A percentile compares a stretch with the other conserved stretches of the same genome.
These are phyloP conservation scores for Noctua janthina DNA, from an alignment of 2,888 invertebrate species.

Conservation along the genomic window DNA sequence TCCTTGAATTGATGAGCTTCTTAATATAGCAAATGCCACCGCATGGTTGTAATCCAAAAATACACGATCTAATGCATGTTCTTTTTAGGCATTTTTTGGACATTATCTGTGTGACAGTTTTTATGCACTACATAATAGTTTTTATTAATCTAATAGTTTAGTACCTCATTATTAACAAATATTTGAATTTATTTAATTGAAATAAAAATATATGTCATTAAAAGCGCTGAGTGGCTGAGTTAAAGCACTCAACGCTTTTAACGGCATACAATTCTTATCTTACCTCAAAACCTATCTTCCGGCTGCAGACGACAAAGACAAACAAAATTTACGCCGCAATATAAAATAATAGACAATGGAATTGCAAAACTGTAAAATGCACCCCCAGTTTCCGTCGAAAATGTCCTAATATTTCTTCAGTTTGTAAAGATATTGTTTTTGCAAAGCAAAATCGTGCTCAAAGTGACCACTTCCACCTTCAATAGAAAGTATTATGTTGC, in stretches of 20 bases:
- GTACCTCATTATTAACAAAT: not conserved
- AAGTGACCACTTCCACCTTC: constrained; percentile 80
- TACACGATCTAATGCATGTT: constrained; percentile 42
- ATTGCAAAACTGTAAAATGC: constrained; percentile 65
- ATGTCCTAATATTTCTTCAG: constrained; percentile 71
- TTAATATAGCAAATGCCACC: constrained; percentile 56
- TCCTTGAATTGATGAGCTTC: constrained; percentile 58
- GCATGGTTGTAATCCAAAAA: constrained; percentile 47
- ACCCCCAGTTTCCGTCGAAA: constrained; percentile 64
- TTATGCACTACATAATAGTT: not conserved
- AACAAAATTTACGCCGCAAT: constrained; percentile 47
- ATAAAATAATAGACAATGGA: constrained; percentile 63
- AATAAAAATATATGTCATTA: too few relatives aligned
- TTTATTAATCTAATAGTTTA: not conserved
- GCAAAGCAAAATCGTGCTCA: constrained; percentile 72
- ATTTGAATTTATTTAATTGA: not conserved
- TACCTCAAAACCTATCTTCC: constrained; percentile 25
- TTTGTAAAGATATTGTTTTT: constrained; percentile 73
- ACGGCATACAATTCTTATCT: constrained; percentile 28
- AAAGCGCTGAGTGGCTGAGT: too few relatives aligned
- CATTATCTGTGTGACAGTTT: not conserved
- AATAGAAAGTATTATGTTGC: constrained; percentile 81
- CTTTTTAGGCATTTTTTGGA: constrained; percentile 36
- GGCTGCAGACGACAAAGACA: constrained; percentile 47
- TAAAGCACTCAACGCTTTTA: not conserved